Evolutionary conservation across 2,888 invertebrate species (phyloP), one percentile per base, ranked within the genome.

Genomic region (Ochlodes sylvanus): DNA sequence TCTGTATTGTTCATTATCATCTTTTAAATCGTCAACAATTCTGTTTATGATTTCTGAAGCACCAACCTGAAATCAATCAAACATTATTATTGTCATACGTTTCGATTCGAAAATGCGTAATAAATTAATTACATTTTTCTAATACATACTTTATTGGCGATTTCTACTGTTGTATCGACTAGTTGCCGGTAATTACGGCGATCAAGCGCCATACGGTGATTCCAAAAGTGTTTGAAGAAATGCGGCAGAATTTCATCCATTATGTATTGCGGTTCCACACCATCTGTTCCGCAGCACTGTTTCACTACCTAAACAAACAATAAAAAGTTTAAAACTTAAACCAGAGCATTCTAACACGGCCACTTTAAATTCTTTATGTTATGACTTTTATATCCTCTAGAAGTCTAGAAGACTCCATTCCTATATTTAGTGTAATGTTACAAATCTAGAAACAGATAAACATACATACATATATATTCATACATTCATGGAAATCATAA

Each of bases 211-310:
- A 99, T 99, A 73, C 99, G 95, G 85, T 99, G 99, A 86, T 99
- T 99, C 99, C 99, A 99, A 92, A 99, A 99, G 89, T 99, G 98
- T 89, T 98, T 99, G 94, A 99, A 99, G 92, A 99, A 99, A 80
- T 99, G 98, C 0, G 99, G 99, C 76, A 99, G 93, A 78, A 99
- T 99, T 87, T 99, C 99, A 79, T 99, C 99, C 92, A 99, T 99
- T 76, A 99, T 99, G 83, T 99, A 99, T 83, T 99, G 98, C 0
- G 99, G 96, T 87, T 99, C 99, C 63, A 99, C 99, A 96, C 99
- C 99, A 87, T 99, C 99, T 0, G 99, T 99, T 10, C 98, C 99
- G 85, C 99, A 99, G 91, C 99, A 99, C 91, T 99, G 99, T 88
- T 99, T 99, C 70, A 99, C 99, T 71, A 99, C 98, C 96, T 96